A percentile compares a stretch with the other conserved stretches of the same genome.
phyloP scores from a whole-genome alignment of 1,140 invertebrate genomes.

The Propsilocerus akamusi region DNA sequence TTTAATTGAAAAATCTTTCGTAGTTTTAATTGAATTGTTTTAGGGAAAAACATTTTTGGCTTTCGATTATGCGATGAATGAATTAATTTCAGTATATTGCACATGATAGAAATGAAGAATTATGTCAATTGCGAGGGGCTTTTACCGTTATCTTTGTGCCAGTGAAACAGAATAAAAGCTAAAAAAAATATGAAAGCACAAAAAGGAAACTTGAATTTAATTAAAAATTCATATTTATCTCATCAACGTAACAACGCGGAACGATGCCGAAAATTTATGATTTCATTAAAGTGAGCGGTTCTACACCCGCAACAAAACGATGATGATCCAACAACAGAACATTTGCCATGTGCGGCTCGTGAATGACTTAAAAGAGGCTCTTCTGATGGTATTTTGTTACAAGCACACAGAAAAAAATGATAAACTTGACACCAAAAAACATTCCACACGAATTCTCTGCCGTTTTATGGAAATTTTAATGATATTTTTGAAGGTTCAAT shows the following conservation, averaged over 20 bases:
- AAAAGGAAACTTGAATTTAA: neutral
- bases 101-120: neutral
- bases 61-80: neutral
- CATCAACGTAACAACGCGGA: neutral
- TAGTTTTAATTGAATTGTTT: too few relatives aligned
- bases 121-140: neutral
- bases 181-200: neutral
- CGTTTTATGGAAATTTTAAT: too few relatives aligned
- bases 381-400: neutral
- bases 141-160: neutral
- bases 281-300: neutral
- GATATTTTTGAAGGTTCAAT: too few relatives aligned
- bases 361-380: neutral
- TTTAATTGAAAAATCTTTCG: too few relatives aligned
- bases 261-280: neutral
- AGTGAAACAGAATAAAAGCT: neutral
- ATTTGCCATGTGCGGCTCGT: too few relatives aligned
- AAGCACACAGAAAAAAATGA: neutral
- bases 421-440: neutral
- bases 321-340: too few relatives aligned
- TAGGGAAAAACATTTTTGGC: too few relatives aligned
- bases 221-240: conserved; percentile 4
- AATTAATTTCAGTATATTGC: neutral
- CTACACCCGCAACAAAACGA: neutral
- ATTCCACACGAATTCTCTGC: neutral